Base-by-base conservation (phyloP, 2,797 vertebrate species). In the Glossophaga mutica region DNA sequence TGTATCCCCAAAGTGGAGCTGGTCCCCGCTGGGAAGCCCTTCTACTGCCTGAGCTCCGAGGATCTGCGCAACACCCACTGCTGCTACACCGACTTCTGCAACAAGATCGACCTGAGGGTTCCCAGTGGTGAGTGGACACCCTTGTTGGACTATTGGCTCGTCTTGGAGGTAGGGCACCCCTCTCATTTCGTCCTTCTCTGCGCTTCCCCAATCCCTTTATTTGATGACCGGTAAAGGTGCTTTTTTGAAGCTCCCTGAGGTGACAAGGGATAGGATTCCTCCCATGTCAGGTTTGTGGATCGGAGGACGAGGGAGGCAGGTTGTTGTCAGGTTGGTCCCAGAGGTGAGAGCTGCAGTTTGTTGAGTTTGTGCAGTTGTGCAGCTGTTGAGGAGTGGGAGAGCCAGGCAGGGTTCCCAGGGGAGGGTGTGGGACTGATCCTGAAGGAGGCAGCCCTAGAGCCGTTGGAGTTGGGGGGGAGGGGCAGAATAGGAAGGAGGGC, bases 11-110 rank as follows among this genome's bases (percentile, higher is more conserved):
- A 98, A 29, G 99, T 98, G 15, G 98, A 98, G 65, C 94, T 99
- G 96, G 98, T 99, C 50, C 99, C 99, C 2, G 99, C 99, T 0
- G 99, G 99, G 87, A 99, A 99, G 76, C 99, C 99, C 67, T 99
- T 99, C 98, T 99, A 99, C 95, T 99, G 99, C 79, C 98, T 99
- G 98, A 99, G 99, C 12, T 99, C 99, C 0, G 99, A 99, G 97
- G 99, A 99, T 71, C 98, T 99, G 85, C 99, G 99, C 15, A 99
- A 99, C 78, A 99, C 99, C 2, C 99, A 99, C 98, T 99, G 99
- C 99, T 99, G 99, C 99, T 99, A 99, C 96, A 98, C 98, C 0
- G 99, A 99, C 98, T 99, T 99, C 98, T 99, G 99, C 99, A 99
- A 99, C 98, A 99, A 99, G 97, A 99, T 99, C 26, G 99, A 99